Conservation (phyloP, 2,113 vertebrate genomes). For the Ctenodactylus gundi region DNA sequence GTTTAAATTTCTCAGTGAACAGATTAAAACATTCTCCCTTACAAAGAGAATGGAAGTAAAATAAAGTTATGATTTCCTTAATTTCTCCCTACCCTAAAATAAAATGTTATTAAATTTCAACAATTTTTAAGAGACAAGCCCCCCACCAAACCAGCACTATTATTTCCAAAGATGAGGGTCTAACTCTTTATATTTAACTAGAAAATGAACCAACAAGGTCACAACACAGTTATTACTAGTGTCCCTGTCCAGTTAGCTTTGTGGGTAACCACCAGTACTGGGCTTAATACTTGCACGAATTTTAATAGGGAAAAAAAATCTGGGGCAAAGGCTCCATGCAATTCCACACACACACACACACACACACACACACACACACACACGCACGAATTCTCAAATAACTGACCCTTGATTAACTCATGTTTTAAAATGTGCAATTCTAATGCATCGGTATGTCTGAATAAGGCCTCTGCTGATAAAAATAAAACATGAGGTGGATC, state of each 20-base stretch:
- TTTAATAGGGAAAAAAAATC: not conserved
- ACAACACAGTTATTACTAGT: not conserved
- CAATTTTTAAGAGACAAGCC: constrained; percentile 24
- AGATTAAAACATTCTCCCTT: constrained; percentile 60
- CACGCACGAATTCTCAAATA: not conserved
- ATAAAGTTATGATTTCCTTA: constrained; percentile 50
- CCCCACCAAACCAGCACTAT: not conserved
- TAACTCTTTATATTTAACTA: constrained; percentile 20
- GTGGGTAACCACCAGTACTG: not conserved
- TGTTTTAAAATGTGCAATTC: not conserved
- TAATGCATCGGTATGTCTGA: not conserved
- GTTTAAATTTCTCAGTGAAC: constrained; percentile 85
- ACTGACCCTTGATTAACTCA: not conserved
- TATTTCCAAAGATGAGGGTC: not conserved
- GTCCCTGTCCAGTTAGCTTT: not conserved
- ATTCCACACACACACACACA: not conserved
- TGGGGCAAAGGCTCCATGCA: not conserved
- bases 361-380: not conserved
- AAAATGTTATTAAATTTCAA: constrained; percentile 33
- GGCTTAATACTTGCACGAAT: not conserved
- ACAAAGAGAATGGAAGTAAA: constrained; percentile 46
- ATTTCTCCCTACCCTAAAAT: not conserved
- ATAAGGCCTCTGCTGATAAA: constrained; percentile 4
- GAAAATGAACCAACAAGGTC: constrained; percentile 16
- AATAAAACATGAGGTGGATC: not conserved